A percentile compares a stretch with the other conserved stretches of the same genome.
phyloP scores from a whole-genome alignment of 64 coral and sea anemone genomes.

The Hydrozoanthus tunicans region DNA sequence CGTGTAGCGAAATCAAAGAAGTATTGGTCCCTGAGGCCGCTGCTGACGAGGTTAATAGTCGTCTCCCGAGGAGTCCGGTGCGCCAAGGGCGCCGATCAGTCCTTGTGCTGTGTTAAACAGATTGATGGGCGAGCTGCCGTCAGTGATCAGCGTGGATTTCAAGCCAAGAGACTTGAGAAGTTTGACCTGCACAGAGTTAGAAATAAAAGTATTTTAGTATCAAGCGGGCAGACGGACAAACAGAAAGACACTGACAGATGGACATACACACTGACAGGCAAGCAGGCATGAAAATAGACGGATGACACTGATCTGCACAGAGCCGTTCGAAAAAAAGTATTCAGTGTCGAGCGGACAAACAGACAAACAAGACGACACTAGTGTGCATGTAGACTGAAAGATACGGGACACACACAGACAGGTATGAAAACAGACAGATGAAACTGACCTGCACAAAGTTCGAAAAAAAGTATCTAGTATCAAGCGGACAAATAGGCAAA shows the following conservation, averaged over 20 bases:
- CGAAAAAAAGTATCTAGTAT: background rate
- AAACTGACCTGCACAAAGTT: constrained; percentile 65
- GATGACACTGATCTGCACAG: constrained; percentile 57
- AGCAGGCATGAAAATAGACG: too few species aligned
- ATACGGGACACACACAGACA: too few species aligned
- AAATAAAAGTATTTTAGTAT: background rate
- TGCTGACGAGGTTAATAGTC: constrained; percentile 9
- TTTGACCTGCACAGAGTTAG: constrained; percentile 78
- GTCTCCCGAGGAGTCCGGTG: constrained; percentile 40
- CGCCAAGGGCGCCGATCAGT: constrained; percentile 80
- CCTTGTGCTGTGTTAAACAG: constrained; percentile 97
- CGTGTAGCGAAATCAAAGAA: background rate
- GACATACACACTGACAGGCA: background rate
- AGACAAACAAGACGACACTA: too few species aligned
- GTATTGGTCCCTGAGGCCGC: background rate
- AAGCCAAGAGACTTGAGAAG: constrained; percentile 94
- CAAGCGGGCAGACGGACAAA: background rate
- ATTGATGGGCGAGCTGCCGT: constrained; percentile 91
- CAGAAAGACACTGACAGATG: background rate
- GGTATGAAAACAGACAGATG: too few species aligned
- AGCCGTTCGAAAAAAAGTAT: constrained; percentile 14
- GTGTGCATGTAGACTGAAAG: too few species aligned
- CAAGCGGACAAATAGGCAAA: background rate
- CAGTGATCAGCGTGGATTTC: constrained; percentile 98
- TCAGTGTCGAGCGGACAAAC: background rate